A percentile compares a stretch with the other conserved stretches of the same genome.
Conservation (phyloP, 2,888 invertebrate genomes). For the Ormia ochracea region DNA sequence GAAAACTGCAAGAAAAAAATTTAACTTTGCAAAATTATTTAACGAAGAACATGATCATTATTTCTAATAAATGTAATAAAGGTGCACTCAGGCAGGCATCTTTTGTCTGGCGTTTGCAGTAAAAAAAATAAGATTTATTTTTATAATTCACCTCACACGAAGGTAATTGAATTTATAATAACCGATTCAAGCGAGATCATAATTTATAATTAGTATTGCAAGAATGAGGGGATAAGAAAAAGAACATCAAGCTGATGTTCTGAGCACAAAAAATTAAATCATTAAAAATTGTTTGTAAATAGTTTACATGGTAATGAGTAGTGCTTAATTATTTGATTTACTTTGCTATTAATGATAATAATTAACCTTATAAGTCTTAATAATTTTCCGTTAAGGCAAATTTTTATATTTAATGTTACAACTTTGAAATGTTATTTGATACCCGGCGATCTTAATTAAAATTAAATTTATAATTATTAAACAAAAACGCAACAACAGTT, state of each 20-base stretch:
- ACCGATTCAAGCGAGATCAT: neutral
- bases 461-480: too few relatives aligned
- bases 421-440: too few relatives aligned
- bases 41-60: constrained; percentile 12
- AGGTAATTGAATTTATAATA: constrained; percentile 55
- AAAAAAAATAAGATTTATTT: constrained; percentile 6
- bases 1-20: constrained; percentile 1
- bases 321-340: too few relatives aligned
- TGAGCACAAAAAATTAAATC: neutral
- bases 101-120: neutral
- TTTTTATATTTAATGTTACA: too few relatives aligned
- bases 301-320: too few relatives aligned
- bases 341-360: too few relatives aligned
- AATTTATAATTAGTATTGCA: neutral
- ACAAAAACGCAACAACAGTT: too few relatives aligned
- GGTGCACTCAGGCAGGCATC: neutral
- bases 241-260: neutral
- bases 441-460: too few relatives aligned
- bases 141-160: constrained; percentile 39
- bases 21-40: constrained; percentile 26
- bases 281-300: too few relatives aligned
- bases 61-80: constrained; percentile 26
- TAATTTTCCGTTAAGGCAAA: too few relatives aligned
- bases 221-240: neutral
- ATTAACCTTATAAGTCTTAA: too few relatives aligned